Evolutionary conservation across 2,797 vertebrate species (phyloP).

Genomic region (Tenualosa thibaudeaui): DNA sequence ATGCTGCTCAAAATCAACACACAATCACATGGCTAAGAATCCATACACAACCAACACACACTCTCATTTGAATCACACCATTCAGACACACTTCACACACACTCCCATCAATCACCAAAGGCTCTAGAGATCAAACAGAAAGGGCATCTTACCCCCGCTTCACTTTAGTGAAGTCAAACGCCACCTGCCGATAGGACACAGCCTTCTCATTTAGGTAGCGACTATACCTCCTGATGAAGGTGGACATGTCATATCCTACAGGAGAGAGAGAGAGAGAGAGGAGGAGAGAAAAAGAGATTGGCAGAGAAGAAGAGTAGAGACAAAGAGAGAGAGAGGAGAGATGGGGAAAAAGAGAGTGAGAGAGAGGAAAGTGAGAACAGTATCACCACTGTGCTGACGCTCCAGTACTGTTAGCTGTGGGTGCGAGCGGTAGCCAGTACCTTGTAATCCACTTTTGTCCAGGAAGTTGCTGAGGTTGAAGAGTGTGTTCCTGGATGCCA

Average conservation of each 20-base stretch:
- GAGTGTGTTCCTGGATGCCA: conserved; percentile 95
- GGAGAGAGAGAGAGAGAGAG: background rate
- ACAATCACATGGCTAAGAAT: too few relatives aligned
- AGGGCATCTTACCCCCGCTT: conserved; percentile 83
- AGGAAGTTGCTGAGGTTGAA: conserved; percentile 97
- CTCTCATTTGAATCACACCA: too few relatives aligned
- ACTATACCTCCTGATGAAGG: conserved; percentile 92
- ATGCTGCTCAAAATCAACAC: too few relatives aligned
- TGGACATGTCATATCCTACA: conserved; percentile 90
- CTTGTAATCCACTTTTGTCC: conserved; percentile 97
- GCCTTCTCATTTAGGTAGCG: conserved; percentile 96
- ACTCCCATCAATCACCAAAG: too few relatives aligned
- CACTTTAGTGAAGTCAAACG: conserved; percentile 97
- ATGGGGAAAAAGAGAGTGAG: background rate
- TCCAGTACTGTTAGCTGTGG: conserved; percentile 1
- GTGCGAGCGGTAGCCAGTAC: conserved; percentile 61
- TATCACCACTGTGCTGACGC: background rate
- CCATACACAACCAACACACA: too few relatives aligned
- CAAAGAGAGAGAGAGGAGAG: background rate
- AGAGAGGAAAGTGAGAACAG: too few relatives aligned
- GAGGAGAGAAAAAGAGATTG: background rate
- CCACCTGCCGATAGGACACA: conserved; percentile 95
- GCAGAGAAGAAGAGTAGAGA: background rate
- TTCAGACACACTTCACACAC: too few relatives aligned
- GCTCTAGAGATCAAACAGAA: too few relatives aligned